A percentile compares a stretch with the other conserved stretches of the same genome.
These are phyloP conservation scores for Anthophora plumipes DNA, from an alignment of 2,888 invertebrate genomes.

Conservation along the genomic window DNA sequence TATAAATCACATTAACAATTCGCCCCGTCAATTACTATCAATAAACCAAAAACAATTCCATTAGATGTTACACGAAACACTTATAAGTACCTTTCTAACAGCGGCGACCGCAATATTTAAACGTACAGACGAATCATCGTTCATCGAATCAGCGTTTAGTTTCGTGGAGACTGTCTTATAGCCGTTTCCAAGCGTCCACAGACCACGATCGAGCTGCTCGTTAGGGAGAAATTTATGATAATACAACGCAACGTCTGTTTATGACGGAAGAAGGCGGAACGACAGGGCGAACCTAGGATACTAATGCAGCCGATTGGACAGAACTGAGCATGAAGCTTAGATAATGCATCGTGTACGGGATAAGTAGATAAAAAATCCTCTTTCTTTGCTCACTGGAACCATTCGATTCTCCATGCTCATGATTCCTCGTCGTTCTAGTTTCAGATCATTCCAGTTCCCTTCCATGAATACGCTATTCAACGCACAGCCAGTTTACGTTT, in stretches of 20 bases:
- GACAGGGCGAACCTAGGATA: conserved; percentile 31
- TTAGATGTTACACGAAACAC: neutral
- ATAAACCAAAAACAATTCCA: conserved; percentile 7
- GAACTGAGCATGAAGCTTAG: conserved; percentile 26
- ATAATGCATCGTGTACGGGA: conserved; percentile 28
- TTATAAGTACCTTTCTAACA: conserved; percentile 10
- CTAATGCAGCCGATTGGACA: conserved; percentile 25
- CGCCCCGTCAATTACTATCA: conserved; percentile 18
- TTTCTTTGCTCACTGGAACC: conserved; percentile 14
- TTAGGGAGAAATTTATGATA: conserved; percentile 75
- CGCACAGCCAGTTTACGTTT: neutral
- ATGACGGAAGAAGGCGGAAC: conserved; percentile 50
- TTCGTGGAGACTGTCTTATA: conserved; percentile 17
- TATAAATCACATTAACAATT: conserved; percentile 13
- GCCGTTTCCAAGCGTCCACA: conserved; percentile 2
- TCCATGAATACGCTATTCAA: conserved; percentile 4
- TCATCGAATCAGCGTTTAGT: conserved; percentile 30
- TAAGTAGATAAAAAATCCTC: conserved; percentile 21
- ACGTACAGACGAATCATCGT: conserved; percentile 19
- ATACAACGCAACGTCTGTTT: conserved; percentile 67
- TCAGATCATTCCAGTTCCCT: conserved; percentile 8
- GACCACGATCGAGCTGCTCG: conserved; percentile 65
- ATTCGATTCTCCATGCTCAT: conserved; percentile 21
- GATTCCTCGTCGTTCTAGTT: conserved; percentile 2
- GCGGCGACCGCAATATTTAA: conserved; percentile 12